A percentile compares a stretch with the other conserved stretches of the same genome.
Evolutionary conservation across 2,797 vertebrate species (phyloP).

Genomic region (Tapirus indicus): DNA sequence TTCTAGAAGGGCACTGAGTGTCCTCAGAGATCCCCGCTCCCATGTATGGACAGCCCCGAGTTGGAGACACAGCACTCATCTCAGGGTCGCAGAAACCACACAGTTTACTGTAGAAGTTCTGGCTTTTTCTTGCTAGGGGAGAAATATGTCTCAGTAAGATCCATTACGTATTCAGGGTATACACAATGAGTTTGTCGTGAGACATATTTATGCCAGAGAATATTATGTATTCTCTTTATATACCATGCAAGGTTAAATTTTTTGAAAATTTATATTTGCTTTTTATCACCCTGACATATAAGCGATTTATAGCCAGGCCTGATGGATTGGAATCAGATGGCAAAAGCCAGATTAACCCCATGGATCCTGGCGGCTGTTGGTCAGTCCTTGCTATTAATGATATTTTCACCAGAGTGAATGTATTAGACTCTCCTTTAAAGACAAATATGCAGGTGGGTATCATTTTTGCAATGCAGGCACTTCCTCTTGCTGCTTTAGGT

Average conservation of each 20-base stretch:
- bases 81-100: slow-evolving; percentile 38
- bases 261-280: slow-evolving; percentile 88
- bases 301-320: slow-evolving; percentile 85
- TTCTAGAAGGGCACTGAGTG: not conserved
- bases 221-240: slow-evolving; percentile 90
- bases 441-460: slow-evolving; percentile 72
- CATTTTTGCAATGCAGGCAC: slow-evolving; percentile 69
- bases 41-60: not conserved
- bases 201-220: slow-evolving; percentile 89
- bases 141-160: slow-evolving; percentile 75
- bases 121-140: slow-evolving; percentile 77
- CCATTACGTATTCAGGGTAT: slow-evolving; percentile 86
- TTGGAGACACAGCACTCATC: not conserved
- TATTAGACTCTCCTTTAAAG: slow-evolving; percentile 65
- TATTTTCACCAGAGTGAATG: slow-evolving; percentile 72
- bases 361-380: slow-evolving; percentile 76
- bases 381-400: slow-evolving; percentile 61
- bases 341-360: slow-evolving; percentile 85
- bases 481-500: slow-evolving; percentile 73
- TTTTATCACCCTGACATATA: slow-evolving; percentile 86
- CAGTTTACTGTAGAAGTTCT: slow-evolving; percentile 62
- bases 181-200: slow-evolving; percentile 87
- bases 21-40: not conserved
- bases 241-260: slow-evolving; percentile 88
- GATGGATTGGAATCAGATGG: slow-evolving; percentile 83